These are phyloP conservation scores for Pseudobourletiella spinata DNA, from an alignment of 1,140 invertebrate species.

Conservation along the genomic window DNA sequence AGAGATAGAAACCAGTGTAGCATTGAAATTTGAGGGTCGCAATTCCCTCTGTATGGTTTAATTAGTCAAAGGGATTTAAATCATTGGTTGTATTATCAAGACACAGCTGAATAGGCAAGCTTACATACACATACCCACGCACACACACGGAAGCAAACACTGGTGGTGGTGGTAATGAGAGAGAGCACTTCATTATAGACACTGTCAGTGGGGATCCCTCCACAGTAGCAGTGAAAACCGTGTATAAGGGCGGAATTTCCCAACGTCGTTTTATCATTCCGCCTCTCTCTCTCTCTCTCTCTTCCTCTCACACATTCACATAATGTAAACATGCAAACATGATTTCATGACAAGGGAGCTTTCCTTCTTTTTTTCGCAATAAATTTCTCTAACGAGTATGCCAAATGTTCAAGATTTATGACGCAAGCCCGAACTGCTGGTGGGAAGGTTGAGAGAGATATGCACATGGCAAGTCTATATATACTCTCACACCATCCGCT, in stretches of 20 bases:
- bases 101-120: background rate
- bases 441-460: background rate
- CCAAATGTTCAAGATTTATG: background rate
- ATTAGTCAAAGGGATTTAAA: slow-evolving; percentile 27
- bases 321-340: too few relatives aligned
- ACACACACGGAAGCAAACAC: background rate
- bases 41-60: slow-evolving; percentile 1
- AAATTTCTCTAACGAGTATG: background rate
- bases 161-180: slow-evolving; percentile 2
- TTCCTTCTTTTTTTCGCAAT: background rate
- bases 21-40: slow-evolving; percentile 1
- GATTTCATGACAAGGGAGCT: too few relatives aligned
- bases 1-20: background rate
- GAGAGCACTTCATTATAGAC: slow-evolving; percentile 1
- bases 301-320: too few relatives aligned
- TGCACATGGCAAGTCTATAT: background rate
- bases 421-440: background rate
- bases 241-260: background rate
- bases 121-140: too few relatives aligned
- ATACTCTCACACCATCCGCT: background rate
- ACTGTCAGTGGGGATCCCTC: background rate
- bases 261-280: background rate
- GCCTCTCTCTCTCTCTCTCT: background rate
- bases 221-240: background rate
- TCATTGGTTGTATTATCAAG: slow-evolving; percentile 12